Evolutionary conservation across 2,797 vertebrate species (phyloP).

Genomic region (Oreochromis grahami): DNA sequence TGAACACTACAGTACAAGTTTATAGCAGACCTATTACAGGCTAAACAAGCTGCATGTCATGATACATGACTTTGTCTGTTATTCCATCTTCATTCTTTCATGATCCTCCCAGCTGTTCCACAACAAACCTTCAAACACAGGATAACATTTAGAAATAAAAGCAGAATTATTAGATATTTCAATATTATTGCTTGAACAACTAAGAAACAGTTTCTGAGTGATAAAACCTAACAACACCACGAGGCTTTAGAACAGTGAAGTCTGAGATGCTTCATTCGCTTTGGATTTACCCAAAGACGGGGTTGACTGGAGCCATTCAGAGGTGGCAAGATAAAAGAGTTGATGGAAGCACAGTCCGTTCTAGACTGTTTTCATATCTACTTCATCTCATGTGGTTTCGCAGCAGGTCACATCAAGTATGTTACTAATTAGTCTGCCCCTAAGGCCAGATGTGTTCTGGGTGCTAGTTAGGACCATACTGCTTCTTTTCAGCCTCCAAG

Average conservation of each 20-base stretch:
- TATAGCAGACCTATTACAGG: background rate
- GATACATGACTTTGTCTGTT: background rate
- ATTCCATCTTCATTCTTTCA: background rate
- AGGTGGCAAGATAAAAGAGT: conserved; percentile 5
- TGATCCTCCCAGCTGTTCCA: background rate
- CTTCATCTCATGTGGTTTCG: background rate
- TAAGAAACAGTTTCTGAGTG: background rate
- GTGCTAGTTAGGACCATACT: background rate
- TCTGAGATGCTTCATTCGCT: background rate
- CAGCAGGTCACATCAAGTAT: conserved; percentile 6
- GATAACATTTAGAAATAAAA: background rate
- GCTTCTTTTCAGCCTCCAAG: background rate
- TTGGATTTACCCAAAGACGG: conserved; percentile 7
- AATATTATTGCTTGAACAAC: background rate
- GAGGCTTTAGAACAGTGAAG: background rate
- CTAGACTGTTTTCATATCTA: conserved; percentile 6
- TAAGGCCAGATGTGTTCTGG: background rate
- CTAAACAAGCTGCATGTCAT: background rate
- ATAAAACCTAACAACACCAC: background rate
- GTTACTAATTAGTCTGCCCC: background rate
- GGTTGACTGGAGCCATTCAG: background rate
- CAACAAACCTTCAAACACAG: background rate
- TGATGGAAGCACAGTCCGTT: background rate
- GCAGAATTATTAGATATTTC: background rate
- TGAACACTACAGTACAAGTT: background rate